Percentiles rank a stretch among this genome's conserved stretches.
These are phyloP conservation scores for Pachydiplax longipennis DNA, from an alignment of 2,888 invertebrate species.

Conservation along the genomic window DNA sequence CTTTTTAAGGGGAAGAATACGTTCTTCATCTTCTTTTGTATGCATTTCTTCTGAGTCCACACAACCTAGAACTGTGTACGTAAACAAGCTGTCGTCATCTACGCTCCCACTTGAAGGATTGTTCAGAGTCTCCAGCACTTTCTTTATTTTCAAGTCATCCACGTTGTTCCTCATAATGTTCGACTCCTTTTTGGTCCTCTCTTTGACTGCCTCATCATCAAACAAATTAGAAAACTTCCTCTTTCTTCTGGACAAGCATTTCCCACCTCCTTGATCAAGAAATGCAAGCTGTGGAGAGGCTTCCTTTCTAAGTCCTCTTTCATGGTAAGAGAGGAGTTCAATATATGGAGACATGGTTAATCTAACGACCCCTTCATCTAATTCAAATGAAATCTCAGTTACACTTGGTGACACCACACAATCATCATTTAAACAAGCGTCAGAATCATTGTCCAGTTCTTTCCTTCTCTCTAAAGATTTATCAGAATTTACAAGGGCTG, in stretches of 20 bases:
- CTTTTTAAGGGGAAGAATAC: constrained; percentile 18
- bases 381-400: not conserved
- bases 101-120: not conserved
- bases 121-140: not conserved
- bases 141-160: not conserved
- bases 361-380: not conserved
- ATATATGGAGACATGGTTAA: not conserved
- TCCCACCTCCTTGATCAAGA: not conserved
- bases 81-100: constrained; percentile 21
- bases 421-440: too few species aligned
- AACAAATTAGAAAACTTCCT: not conserved
- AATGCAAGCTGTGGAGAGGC: not conserved
- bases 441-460: too few species aligned
- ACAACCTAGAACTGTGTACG: not conserved
- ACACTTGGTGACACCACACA: not conserved
- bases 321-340: not conserved
- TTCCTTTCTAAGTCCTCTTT: not conserved
- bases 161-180: not conserved
- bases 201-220: not conserved
- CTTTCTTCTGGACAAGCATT: not conserved
- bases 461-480: too few species aligned
- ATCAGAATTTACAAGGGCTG: too few species aligned
- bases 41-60: not conserved
- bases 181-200: not conserved
- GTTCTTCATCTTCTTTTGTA: not conserved